A percentile compares a stretch with the other conserved stretches of the same genome.
These are phyloP conservation scores for Acromyrmex echinatior DNA, from an alignment of 1,140 invertebrate genomes.

Conservation along the genomic window DNA sequence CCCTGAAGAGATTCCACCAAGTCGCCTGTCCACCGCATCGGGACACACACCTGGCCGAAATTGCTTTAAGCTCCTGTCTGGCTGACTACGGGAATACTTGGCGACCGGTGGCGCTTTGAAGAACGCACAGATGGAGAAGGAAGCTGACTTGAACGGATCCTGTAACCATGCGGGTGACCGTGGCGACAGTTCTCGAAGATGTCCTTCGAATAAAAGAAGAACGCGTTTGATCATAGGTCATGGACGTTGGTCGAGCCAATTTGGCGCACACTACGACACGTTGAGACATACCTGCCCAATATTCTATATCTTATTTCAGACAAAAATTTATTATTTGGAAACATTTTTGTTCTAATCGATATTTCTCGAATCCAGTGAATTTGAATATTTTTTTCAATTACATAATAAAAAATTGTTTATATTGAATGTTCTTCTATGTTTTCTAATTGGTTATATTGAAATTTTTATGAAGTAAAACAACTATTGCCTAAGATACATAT, in stretches of 20 bases:
- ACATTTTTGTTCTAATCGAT: background rate
- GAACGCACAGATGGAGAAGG: background rate
- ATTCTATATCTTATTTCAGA: background rate
- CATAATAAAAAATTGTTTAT: too few species aligned
- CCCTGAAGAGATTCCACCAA: slow-evolving; percentile 83
- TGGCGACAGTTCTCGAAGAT: background rate
- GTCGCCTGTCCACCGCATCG: slow-evolving; percentile 88
- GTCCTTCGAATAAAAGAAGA: slow-evolving; percentile 24
- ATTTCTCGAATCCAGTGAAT: too few species aligned
- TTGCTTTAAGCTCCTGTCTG: slow-evolving; percentile 88
- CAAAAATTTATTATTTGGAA: background rate
- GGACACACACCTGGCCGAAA: slow-evolving; percentile 89
- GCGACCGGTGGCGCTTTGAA: slow-evolving; percentile 43
- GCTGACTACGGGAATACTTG: slow-evolving; percentile 83
- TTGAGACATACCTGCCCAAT: background rate
- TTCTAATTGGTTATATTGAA: too few species aligned
- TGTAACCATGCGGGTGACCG: background rate
- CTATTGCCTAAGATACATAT: too few species aligned
- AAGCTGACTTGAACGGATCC: slow-evolving; percentile 18
- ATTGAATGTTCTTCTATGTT: too few species aligned
- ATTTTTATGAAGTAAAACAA: too few species aligned
- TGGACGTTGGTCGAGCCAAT: background rate
- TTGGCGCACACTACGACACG: background rate
- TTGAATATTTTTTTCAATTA: too few species aligned
- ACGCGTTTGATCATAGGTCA: slow-evolving; percentile 8